phyloP scores from a whole-genome alignment of 1,140 invertebrate species.

The Acromyrmex echinatior region DNA sequence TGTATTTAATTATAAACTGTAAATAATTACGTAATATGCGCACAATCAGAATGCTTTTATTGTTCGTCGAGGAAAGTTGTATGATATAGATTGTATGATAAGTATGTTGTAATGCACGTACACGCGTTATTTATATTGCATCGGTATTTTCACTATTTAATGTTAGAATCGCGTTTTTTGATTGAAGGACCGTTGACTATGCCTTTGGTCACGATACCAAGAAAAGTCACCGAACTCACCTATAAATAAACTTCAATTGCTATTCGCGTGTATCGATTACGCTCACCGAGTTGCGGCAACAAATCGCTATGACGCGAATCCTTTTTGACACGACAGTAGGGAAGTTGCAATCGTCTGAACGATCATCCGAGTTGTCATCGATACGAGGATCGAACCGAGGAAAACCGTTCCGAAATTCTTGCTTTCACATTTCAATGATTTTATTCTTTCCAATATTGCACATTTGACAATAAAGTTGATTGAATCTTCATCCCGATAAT shows the following conservation, averaged over 20 bases:
- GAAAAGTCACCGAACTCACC: constrained; percentile 68
- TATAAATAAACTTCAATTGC: constrained; percentile 69
- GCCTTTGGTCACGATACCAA: constrained; percentile 40
- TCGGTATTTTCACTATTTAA: constrained; percentile 32
- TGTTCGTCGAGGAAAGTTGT: not conserved
- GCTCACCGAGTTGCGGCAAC: constrained; percentile 32
- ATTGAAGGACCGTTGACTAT: not conserved
- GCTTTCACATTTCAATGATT: constrained; percentile 14
- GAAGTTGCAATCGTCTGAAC: constrained; percentile 35
- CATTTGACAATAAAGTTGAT: not conserved
- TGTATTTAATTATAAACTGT: not conserved
- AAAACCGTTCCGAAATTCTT: constrained; percentile 6
- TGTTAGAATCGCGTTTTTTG: constrained; percentile 11
- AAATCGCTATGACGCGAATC: constrained; percentile 44
- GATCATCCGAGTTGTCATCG: constrained; percentile 28
- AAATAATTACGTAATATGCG: not conserved
- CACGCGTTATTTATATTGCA: not conserved
- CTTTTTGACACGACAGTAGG: constrained; percentile 12
- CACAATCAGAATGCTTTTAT: not conserved
- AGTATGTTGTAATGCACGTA: not conserved
- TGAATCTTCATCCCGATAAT: not conserved
- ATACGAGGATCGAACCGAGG: not conserved
- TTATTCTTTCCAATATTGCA: not conserved
- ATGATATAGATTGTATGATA: not conserved
- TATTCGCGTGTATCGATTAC: constrained; percentile 67